Conservation (phyloP, 1,140 invertebrate species). For the Maconellicoccus hirsutus region DNA sequence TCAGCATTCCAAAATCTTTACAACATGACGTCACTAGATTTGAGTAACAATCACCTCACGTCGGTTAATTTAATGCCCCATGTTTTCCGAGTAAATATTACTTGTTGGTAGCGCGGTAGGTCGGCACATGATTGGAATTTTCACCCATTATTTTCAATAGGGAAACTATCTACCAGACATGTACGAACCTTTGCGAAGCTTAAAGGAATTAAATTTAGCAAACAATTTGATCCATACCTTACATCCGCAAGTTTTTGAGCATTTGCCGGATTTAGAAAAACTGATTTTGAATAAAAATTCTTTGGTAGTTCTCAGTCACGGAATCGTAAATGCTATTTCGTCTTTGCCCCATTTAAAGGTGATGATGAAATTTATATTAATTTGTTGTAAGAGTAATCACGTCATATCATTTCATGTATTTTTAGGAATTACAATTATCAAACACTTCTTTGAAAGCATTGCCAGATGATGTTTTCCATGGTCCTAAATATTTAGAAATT, state of each 20-base stretch:
- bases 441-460: slow-evolving; percentile 47
- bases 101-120: no score
- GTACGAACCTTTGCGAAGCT: slow-evolving; percentile 46
- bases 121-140: no score
- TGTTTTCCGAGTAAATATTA: slow-evolving; percentile 48
- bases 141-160: no score
- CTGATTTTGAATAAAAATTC: slow-evolving; percentile 56
- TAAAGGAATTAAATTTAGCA: slow-evolving; percentile 49
- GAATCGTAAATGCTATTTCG: slow-evolving; percentile 47
- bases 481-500: slow-evolving; percentile 46
- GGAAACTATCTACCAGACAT: slow-evolving; percentile 43
- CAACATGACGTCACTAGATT: slow-evolving; percentile 47
- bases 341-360: slow-evolving; percentile 52
- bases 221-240: slow-evolving; percentile 53
- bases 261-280: slow-evolving; percentile 47
- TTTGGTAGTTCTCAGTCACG: slow-evolving; percentile 45
- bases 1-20: slow-evolving; percentile 49
- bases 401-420: no score
- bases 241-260: slow-evolving; percentile 56
- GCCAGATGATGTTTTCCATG: slow-evolving; percentile 50
- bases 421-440: slow-evolving; percentile 50
- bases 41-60: slow-evolving; percentile 54
- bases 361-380: no score
- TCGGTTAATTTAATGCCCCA: slow-evolving; percentile 43
- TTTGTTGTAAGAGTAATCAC: no score